Evolutionary conservation across 2,113 vertebrate species (phyloP), one percentile per base, ranked within the genome.

Genomic region (Perca fluviatilis): DNA sequence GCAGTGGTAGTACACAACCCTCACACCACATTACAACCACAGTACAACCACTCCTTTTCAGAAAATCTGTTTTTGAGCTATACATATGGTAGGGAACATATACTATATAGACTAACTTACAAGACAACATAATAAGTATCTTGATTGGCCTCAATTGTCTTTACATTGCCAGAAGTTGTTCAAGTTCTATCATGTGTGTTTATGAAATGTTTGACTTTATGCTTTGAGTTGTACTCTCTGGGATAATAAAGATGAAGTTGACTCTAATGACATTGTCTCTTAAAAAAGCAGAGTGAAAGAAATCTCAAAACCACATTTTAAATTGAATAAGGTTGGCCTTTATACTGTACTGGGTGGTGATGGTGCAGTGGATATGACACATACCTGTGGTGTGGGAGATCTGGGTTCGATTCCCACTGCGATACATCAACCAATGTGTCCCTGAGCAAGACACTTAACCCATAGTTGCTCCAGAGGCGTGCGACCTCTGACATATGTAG

Each of bases 121-220:
- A 65, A 51, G 16, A 40, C 61, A 57, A 30, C 30, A 62, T 71
- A 66, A 68, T 75, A 43, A 43, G 49, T 4, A 67, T 62, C 56
- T 19, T 18, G 16, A 47, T 61, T 60, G 23, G 25, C 58, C n/a
- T 74, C 54, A 18, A 25, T 46, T 80, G 30, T 76, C 25, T 57
- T 68, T 33, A 56, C 50, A 33, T 56, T 47, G 5, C 12, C 13
- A 62, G 49, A 7, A 40, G 25, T 58, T 21, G 6, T 16, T 11
- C 33, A 18, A 5, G 4, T 76, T 40, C 25, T 19, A 56, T 23
- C 11, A 5, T 18, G 23, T 68, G 33, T 57, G 5, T 69, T 14
- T 25, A 30, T 71, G 58, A 33, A 33, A 56, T 57, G 49, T 62
- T 65, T 72, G n/a, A n/a, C 33, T 40, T 71, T 1, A 70, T 16